Base-by-base conservation (phyloP, 1,140 invertebrate genomes). In the Drosophila lacteicornis region DNA sequence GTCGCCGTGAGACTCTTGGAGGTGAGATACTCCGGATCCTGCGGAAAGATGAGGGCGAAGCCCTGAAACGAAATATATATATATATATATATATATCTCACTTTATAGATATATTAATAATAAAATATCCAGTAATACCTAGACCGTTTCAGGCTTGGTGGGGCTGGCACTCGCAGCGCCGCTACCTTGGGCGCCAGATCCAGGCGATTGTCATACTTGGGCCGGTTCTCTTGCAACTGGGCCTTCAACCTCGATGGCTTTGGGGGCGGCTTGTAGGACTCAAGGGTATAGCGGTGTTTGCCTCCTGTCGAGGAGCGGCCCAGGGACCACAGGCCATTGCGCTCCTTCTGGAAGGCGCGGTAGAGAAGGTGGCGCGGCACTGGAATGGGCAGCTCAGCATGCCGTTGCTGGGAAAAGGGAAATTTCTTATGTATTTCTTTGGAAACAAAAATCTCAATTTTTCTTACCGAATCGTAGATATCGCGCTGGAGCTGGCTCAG, bases 361-460 rank as follows among this genome's bases (percentile, higher is more conserved):
- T 90, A 90, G 17, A 90, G 33, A 0, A 85, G 61, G 25, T 90
- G 85, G 3, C 49, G 53, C 4, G 85, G 85, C 47, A 90, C 82
- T 0, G 85, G 85, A 12, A 90, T 90, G 36, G 85, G 85, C 25
- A 90, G 71, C 17, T 74, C 71, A 0, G 81, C 85, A 12, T 82
- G 85, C 1, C 56, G 58, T 60, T 79, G 58, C 85, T 88, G 45
- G 4, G 17, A 3, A 9, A 11, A 11, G 4, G 3, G 5, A 17
- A 9, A 12, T 0, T 22, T 22, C 19, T 22, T 1, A n/a, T 40
- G 7, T 50, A 2, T 36, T 30, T 7, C n/a, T 7, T 30, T 30
- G 9, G 3, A 5, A 49, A 11, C 5, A 12, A 4, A 5, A 13
- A 53, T 7, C 8, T 2, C 2, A 12, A 22, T 22, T 22, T 22